A percentile compares a stretch with the other conserved stretches of the same genome.
phyloP scores from a whole-genome alignment of 2,113 vertebrate genomes.

The Rissa tridactyla region DNA sequence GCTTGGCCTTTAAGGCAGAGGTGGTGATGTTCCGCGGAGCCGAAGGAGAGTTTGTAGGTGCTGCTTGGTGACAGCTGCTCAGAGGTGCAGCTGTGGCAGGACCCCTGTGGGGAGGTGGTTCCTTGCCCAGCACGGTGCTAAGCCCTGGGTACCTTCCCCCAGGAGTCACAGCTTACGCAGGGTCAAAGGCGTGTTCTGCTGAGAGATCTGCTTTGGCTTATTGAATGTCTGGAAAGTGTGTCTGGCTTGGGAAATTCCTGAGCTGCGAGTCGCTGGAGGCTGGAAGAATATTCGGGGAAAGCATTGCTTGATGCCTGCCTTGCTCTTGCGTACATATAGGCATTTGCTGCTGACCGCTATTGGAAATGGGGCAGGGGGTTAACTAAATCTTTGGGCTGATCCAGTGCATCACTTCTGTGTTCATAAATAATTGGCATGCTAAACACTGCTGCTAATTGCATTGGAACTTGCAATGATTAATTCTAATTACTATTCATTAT shows the following conservation, averaged over 20 bases:
- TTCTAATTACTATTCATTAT: slow-evolving; percentile 32
- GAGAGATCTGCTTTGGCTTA: not conserved
- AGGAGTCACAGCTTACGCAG: too few species aligned
- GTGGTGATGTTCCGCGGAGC: not conserved
- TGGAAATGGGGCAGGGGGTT: not conserved
- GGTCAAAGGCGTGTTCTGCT: not conserved
- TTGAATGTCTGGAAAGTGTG: not conserved
- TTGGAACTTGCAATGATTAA: not conserved
- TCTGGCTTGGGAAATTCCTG: not conserved
- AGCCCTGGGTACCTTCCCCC: not conserved
- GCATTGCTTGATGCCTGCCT: not conserved
- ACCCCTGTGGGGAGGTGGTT: too few species aligned
- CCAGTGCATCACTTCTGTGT: not conserved
- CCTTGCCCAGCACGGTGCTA: rapidly evolving
- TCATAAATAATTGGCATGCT: not conserved
- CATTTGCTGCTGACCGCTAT: not conserved
- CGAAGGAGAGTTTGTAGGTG: not conserved
- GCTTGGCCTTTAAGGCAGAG: not conserved
- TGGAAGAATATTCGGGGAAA: not conserved
- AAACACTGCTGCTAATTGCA: slow-evolving; percentile 21
- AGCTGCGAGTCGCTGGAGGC: not conserved
- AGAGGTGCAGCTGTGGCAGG: not conserved
- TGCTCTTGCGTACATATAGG: rapidly evolving
- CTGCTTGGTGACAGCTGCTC: not conserved
- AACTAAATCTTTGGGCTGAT: slow-evolving; percentile 10